Conservation (phyloP, 2,113 vertebrate genomes). For the Physeter macrocephalus region DNA sequence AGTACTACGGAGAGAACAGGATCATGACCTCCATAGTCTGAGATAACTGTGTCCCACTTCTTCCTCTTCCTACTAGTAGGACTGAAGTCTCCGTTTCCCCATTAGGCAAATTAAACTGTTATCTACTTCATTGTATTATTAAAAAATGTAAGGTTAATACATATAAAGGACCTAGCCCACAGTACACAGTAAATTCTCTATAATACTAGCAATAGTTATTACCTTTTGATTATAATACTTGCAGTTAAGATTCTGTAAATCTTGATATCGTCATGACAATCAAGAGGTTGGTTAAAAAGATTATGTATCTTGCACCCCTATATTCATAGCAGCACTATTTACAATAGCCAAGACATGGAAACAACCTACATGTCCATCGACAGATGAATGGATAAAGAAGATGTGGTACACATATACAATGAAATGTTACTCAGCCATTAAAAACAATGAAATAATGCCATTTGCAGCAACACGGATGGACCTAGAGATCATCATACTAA, state of each 20-base stretch:
- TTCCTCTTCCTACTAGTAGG: not conserved
- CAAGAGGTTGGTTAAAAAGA: not conserved
- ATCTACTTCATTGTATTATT: not conserved
- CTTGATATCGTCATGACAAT: not conserved
- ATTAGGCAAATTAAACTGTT: not conserved
- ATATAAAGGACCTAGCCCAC: not conserved
- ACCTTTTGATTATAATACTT: not conserved
- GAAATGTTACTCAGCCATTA: not conserved
- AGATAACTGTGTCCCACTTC: not conserved
- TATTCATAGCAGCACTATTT: not conserved
- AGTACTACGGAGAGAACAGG: rapidly evolving
- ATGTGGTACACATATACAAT: not conserved
- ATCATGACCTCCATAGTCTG: not conserved
- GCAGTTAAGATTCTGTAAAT: not conserved
- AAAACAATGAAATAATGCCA: not conserved
- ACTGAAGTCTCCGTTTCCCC: not conserved
- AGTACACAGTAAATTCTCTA: not conserved
- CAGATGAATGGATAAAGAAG: not conserved
- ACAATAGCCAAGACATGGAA: not conserved
- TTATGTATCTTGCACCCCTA: not conserved
- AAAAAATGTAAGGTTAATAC: not conserved
- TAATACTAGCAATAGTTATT: not conserved
- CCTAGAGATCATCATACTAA: not conserved
- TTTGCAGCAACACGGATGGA: not conserved
- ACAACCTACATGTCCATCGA: not conserved